Evolutionary conservation across 2,888 invertebrate genomes (phyloP).

Genomic region (Pheosia tremula): DNA sequence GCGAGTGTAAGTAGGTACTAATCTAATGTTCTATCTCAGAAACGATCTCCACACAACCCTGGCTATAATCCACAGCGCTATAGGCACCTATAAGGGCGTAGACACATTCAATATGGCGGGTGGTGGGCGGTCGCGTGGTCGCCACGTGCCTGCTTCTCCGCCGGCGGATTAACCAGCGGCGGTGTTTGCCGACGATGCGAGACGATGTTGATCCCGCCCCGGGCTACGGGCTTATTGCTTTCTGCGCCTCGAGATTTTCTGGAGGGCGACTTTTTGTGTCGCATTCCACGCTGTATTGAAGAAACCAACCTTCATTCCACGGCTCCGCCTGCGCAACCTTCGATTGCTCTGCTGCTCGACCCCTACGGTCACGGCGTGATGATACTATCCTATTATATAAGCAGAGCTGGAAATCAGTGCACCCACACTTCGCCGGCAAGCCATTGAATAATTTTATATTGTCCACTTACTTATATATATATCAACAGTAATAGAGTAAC

Average conservation of each 20-base stretch:
- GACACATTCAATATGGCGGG: conserved; percentile 4
- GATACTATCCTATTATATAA: no score
- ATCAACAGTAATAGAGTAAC: no score
- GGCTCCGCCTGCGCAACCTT: no score
- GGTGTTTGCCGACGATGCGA: conserved; percentile 28
- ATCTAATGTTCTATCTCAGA: background rate
- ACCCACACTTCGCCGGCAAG: no score
- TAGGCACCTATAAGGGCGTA: background rate
- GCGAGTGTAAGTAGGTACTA: no score
- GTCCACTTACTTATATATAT: no score
- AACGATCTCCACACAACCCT: background rate
- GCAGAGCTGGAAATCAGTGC: no score
- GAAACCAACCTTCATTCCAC: background rate
- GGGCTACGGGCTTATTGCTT: conserved; percentile 57
- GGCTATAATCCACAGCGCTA: background rate
- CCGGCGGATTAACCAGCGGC: background rate
- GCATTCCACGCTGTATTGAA: background rate
- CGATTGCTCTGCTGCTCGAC: no score
- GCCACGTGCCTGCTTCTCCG: conserved; percentile 3
- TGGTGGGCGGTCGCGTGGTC: conserved; percentile 1
- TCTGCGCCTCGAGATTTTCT: conserved; percentile 25
- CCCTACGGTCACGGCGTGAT: no score
- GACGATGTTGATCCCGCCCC: conserved; percentile 47
- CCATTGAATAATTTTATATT: no score
- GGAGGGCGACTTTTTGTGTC: conserved; percentile 16